A percentile compares a stretch with the other conserved stretches of the same genome.
phyloP scores from a whole-genome alignment of 2,113 vertebrate species.

The Takifugu bimaculatus region DNA sequence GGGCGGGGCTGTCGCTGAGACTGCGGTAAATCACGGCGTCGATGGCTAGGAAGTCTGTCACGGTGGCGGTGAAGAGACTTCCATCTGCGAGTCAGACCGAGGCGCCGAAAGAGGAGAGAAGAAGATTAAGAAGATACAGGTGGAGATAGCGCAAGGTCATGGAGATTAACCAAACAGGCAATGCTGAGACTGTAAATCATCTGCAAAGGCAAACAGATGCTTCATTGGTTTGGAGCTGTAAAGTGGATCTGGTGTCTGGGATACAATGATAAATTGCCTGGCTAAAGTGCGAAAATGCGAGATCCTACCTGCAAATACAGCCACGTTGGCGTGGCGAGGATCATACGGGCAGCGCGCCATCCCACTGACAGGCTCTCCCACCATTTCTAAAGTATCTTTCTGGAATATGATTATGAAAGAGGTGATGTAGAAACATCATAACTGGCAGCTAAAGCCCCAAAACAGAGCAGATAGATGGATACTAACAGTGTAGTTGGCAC shows the following conservation, averaged over 20 bases:
- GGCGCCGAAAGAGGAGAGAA: constrained; percentile 37
- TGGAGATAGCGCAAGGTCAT: constrained; percentile 66
- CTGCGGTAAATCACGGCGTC: constrained; percentile 97
- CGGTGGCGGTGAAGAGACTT: constrained; percentile 93
- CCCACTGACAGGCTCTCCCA: constrained; percentile 88
- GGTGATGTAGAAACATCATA: constrained; percentile 9
- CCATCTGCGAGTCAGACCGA: constrained; percentile 75
- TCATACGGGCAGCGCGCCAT: constrained; percentile 98
- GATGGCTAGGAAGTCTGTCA: constrained; percentile 96
- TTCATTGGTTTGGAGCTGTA: constrained; percentile 19
- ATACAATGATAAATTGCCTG: background rate
- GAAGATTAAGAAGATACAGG: constrained; percentile 38
- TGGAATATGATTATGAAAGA: constrained; percentile 45
- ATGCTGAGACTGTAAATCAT: constrained; percentile 59
- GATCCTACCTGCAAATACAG: constrained; percentile 87
- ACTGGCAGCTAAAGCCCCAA: constrained; percentile 25
- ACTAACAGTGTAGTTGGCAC: constrained; percentile 96
- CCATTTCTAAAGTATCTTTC: constrained; percentile 88
- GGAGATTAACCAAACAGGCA: constrained; percentile 63
- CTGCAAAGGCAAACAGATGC: constrained; percentile 58
- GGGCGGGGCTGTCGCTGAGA: constrained; percentile 86
- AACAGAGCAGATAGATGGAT: constrained; percentile 27
- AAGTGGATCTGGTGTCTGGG: constrained; percentile 15
- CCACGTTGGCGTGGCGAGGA: constrained; percentile 93
- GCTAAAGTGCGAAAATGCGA: background rate